phyloP scores from a whole-genome alignment of 2,888 invertebrate species.

The Mesodorylaimus sp. region DNA sequence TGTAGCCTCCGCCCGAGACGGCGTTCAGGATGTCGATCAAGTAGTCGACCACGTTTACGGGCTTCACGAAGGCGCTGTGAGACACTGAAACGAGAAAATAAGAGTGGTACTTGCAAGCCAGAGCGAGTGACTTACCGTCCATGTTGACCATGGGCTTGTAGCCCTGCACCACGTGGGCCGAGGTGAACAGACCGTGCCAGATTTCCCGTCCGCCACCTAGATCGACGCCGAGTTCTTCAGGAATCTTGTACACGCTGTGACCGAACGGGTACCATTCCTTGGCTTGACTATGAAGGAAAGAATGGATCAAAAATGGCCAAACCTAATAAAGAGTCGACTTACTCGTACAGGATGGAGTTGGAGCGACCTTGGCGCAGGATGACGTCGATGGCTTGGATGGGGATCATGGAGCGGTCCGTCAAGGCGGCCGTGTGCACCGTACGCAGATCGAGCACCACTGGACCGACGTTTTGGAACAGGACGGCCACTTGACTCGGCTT shows the following conservation, averaged over 20 bases:
- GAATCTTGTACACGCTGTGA: neutral
- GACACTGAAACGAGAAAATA: constrained; percentile 47
- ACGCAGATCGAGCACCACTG: constrained; percentile 20
- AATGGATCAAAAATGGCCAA: neutral
- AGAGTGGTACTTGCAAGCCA: neutral
- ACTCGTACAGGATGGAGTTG: neutral
- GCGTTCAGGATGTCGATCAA: constrained; percentile 1
- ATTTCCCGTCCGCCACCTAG: constrained; percentile 25
- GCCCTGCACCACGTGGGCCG: constrained; percentile 20
- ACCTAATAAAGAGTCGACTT: neutral
- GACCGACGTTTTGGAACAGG: constrained; percentile 19
- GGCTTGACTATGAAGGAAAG: too few species aligned
- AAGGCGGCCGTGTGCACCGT: constrained; percentile 17
- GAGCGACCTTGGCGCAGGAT: constrained; percentile 8
- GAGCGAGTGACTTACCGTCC: constrained; percentile 14
- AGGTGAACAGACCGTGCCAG: constrained; percentile 27
- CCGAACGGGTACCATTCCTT: constrained; percentile 1
- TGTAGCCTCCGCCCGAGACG: neutral
- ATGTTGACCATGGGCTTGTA: constrained; percentile 21
- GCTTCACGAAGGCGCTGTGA: constrained; percentile 96
- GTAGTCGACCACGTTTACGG: constrained; percentile 41
- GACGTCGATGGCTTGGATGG: constrained; percentile 12
- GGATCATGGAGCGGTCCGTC: constrained; percentile 15
- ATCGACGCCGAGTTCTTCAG: constrained; percentile 10
- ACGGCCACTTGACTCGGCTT: constrained; percentile 14